Evolutionary conservation across 2,113 vertebrate species (phyloP), one percentile per base, ranked within the genome.

Genomic region (Urocolius indicus): DNA sequence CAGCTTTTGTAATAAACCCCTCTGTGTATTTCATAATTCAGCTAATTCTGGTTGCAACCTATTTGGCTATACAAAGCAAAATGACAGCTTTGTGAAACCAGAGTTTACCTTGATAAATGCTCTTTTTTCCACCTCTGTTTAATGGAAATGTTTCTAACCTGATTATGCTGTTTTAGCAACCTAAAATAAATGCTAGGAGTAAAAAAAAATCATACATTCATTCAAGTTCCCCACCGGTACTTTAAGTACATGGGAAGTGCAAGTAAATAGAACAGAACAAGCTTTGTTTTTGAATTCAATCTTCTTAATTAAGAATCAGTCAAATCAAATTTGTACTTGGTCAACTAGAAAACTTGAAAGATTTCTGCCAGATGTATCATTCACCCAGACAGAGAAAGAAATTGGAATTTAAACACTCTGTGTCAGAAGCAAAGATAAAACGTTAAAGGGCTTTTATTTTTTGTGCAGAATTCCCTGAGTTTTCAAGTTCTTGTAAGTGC

Each of bases 261-360:
- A 41, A 41, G 38, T 41, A 41, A 9, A 41, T 74, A 43, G 79
- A 69, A 71, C 69, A 75, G 82, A 96, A 63, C 57, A 45, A 93
- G 88, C 41, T 95, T 62, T 92, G 52, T 5, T 73, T 90, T 24
- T 72, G 20, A 74, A 79, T 87, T 71, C 71, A 86, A n/a, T 16
- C 22, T 59, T 68, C 57, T 57, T 92, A 88, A 79, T 84, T 71
- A 82, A 94, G 94, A 92, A 72, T 51, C 58, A 93, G 92, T 51
- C 82, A 93, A 85, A 68, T 12, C 69, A 83, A 76, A 7, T 32
- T 13, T 32, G 32, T 23, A 36, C 72, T 52, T 84, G 94, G 83
- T 86, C 77, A 71, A 26, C 52, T 19, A 65, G 68, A 91, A 84
- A 87, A 74, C 22, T 26, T 78, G 66, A 19, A n/a, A 84, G 48